phyloP scores from a whole-genome alignment of 2,113 vertebrate genomes.

The Phainopepla nitens region DNA sequence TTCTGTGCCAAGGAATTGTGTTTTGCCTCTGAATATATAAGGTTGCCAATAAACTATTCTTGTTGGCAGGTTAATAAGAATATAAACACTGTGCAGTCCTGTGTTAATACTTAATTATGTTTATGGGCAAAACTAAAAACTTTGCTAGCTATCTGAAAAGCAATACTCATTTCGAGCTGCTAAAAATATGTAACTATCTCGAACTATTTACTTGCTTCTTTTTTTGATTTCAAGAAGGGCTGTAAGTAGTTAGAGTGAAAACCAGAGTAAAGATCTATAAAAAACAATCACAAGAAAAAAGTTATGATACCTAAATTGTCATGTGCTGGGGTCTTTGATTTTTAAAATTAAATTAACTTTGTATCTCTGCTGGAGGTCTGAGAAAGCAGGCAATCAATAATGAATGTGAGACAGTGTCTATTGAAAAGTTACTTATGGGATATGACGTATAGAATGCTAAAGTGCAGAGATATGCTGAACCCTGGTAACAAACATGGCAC shows the following conservation, averaged over 20 bases:
- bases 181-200: constrained; percentile 12
- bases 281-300: neutral
- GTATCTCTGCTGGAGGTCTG: neutral
- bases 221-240: neutral
- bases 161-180: constrained; percentile 16
- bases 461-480: neutral
- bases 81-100: constrained; percentile 24
- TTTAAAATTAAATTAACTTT: neutral
- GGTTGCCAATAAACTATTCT: constrained; percentile 74
- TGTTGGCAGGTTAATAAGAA: constrained; percentile 66
- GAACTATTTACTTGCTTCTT: neutral
- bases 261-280: neutral
- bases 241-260: neutral
- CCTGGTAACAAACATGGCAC: neutral
- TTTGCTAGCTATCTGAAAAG: constrained; percentile 12
- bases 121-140: constrained; percentile 22
- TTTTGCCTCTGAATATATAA: constrained; percentile 71
- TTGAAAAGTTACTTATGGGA: neutral
- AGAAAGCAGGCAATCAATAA: neutral
- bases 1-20: constrained; percentile 74
- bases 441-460: constrained; percentile 31
- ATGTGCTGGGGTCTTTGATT: neutral
- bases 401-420: neutral
- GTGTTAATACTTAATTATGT: constrained; percentile 12
- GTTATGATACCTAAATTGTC: neutral